Base-by-base conservation (phyloP, 2,113 vertebrate species). In the Platysternon megacephalum region DNA sequence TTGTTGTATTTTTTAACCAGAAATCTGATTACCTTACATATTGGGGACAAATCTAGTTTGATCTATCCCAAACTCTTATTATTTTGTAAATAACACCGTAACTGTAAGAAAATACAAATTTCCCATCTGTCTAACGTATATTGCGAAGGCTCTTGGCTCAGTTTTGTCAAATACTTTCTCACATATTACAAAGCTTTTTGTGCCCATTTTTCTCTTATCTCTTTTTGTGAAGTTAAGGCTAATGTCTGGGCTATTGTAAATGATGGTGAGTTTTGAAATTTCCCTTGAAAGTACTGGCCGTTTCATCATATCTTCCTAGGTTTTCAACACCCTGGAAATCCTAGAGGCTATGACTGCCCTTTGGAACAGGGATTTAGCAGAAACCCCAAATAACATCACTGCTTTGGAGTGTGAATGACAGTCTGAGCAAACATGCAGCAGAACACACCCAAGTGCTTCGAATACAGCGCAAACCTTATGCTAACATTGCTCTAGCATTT, bases 111-210 rank as follows among this genome's bases (percentile, higher is more conserved):
- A 76, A 49, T 8, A 5, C 7, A 53, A 65, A 3, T 3, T 2
- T 92, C 8, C 2, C 4, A 0, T 81, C 22, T 39, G n/a, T 46
- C 87, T 53, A 0, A 65, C 6, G 29, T 32, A 17, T 32, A 16
- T 19, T 39, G 22, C 0, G 0, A 52, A 78, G 26, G 44, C 39
- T 72, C 11, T 48, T 44, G n/a, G 0, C 8, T 72, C 86, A 1
- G 1, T 81, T 93, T 74, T 86, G 17, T 32, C 68, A 72, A 0
- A 46, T 84, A 51, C 80, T 4, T 21, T 0, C 0, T 10, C 29
- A 39, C 58, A 29, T 21, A 39, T 0, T 0, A 21, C 53, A 28
- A 8, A 19, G 1, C 5, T 42, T 12, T 61, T 21, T 87, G 58
- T 2, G 1, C 4, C 85, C 3, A 0, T 82, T n/a, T 79, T 82